These are phyloP conservation scores for Ecdyonurus torrentis DNA, from an alignment of 2,888 invertebrate species.

Conservation along the genomic window DNA sequence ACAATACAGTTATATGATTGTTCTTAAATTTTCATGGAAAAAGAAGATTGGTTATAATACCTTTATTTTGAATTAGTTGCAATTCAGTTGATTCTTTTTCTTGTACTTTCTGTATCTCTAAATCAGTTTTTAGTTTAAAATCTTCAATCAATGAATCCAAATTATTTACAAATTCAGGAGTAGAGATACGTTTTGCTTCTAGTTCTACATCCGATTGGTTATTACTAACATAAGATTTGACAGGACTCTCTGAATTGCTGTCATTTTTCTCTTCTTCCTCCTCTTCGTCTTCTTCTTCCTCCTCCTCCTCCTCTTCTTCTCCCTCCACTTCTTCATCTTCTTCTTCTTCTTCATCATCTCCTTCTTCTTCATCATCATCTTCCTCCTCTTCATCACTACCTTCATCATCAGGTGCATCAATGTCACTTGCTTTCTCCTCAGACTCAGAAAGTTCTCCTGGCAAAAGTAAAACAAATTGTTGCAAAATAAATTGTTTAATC, in stretches of 20 bases:
- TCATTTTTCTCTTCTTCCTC: conserved; percentile 31
- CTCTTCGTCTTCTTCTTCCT: conserved; percentile 38
- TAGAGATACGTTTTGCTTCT: conserved; percentile 28
- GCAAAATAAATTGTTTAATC: too few relatives aligned
- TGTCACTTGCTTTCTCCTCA: conserved; percentile 28
- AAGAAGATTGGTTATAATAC: neutral
- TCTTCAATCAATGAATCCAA: conserved; percentile 53
- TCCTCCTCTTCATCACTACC: conserved; percentile 24
- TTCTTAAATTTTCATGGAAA: neutral
- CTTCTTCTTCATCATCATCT: conserved; percentile 29
- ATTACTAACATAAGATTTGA: neutral
- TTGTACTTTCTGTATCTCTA: conserved; percentile 14
- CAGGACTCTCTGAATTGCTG: conserved; percentile 21
- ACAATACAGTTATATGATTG: too few relatives aligned
- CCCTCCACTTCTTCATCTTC: conserved; percentile 41
- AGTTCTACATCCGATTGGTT: conserved; percentile 16
- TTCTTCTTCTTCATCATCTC: conserved; percentile 32
- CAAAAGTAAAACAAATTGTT: too few relatives aligned
- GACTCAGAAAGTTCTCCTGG: conserved; percentile 31
- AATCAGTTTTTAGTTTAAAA: conserved; percentile 52
- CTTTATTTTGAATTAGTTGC: neutral
- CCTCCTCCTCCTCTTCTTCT: conserved; percentile 40
- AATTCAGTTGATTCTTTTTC: conserved; percentile 3
- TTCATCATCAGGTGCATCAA: conserved; percentile 29
- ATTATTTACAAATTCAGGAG: conserved; percentile 49